phyloP scores from a whole-genome alignment of 2,113 vertebrate genomes.

The Gymnarchus niloticus region DNA sequence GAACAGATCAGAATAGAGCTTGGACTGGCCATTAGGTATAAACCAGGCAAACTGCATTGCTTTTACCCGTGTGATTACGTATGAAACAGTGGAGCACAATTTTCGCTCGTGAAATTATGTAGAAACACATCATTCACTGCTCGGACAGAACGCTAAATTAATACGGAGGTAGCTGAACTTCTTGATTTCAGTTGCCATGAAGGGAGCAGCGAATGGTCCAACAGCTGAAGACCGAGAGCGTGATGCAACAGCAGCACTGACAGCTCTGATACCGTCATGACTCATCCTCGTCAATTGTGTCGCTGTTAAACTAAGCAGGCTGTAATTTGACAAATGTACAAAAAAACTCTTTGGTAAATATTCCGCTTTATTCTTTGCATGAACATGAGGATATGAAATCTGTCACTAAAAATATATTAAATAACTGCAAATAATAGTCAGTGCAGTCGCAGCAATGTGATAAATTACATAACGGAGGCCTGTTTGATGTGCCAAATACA shows the following conservation, averaged over 20 bases:
- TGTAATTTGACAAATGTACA: neutral
- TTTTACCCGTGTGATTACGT: neutral
- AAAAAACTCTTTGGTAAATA: neutral
- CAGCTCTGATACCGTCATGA: neutral
- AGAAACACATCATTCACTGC: slow-evolving; percentile 1
- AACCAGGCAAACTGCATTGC: neutral
- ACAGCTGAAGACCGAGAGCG: neutral
- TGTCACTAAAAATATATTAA: neutral
- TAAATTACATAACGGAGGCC: neutral
- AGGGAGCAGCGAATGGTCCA: neutral
- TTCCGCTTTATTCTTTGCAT: neutral
- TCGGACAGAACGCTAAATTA: neutral
- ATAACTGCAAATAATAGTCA: neutral
- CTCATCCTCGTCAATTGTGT: neutral
- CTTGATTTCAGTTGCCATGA: neutral
- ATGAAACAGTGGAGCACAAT: neutral
- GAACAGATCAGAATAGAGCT: neutral
- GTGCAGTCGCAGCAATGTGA: too few relatives aligned
- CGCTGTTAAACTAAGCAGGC: neutral
- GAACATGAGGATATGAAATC: neutral
- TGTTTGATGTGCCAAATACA: slow-evolving; percentile 45
- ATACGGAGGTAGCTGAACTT: neutral
- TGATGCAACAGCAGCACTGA: neutral
- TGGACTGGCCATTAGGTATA: neutral
- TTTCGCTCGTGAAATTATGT: neutral